Conservation (phyloP, 2,113 vertebrate genomes). For the Corvus moneduloides region DNA sequence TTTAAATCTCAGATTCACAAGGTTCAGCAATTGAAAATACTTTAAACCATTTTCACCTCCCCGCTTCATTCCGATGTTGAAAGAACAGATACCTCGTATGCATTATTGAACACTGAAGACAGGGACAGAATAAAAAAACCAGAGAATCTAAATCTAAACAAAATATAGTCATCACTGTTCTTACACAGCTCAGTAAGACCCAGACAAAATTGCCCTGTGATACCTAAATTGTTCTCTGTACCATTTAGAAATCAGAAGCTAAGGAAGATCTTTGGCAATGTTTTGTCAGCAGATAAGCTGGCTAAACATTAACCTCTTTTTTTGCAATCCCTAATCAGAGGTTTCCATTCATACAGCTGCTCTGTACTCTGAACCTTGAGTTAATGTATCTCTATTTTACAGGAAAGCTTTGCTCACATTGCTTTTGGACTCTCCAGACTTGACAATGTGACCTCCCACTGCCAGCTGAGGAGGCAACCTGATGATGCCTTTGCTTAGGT, state of each 20-base stretch:
- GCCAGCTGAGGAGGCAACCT: not conserved
- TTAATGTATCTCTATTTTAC: slow-evolving; percentile 65
- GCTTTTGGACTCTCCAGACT: slow-evolving; percentile 2
- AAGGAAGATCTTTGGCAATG: slow-evolving; percentile 54
- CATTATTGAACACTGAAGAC: not conserved
- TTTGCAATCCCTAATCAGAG: slow-evolving; percentile 60
- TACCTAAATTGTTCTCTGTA: not conserved
- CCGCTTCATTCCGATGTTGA: fast-evolving
- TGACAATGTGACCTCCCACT: slow-evolving; percentile 14
- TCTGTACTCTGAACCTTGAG: slow-evolving; percentile 65
- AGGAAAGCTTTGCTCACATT: slow-evolving; percentile 41
- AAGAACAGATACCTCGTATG: not conserved
- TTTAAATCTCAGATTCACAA: not conserved
- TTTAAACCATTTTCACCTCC: not conserved
- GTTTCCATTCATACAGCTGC: slow-evolving; percentile 56
- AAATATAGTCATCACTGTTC: not conserved
- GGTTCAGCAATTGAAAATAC: not conserved
- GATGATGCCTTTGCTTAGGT: not conserved
- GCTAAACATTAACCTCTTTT: slow-evolving; percentile 66
- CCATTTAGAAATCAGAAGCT: slow-evolving; percentile 13
- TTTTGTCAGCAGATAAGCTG: slow-evolving; percentile 53
- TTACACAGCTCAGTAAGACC: not conserved
- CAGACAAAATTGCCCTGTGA: not conserved
- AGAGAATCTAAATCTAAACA: not conserved
- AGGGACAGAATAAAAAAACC: not conserved